phyloP scores from a whole-genome alignment of 2,113 vertebrate genomes.

The Struthio camelus region DNA sequence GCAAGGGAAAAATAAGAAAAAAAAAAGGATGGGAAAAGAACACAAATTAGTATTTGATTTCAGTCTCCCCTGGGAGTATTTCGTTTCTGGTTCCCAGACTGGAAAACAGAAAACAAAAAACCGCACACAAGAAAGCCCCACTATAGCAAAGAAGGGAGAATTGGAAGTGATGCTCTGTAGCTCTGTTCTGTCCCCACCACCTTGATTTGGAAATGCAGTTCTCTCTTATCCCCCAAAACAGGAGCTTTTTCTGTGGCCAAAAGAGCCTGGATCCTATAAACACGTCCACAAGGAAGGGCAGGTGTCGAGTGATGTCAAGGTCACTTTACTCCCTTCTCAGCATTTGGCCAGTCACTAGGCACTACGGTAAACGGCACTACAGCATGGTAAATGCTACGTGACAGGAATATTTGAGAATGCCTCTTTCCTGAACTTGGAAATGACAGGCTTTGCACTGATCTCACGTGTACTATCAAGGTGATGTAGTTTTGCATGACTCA shows the following conservation, averaged over 20 bases:
- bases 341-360: neutral
- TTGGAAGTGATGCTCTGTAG: neutral
- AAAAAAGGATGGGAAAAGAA: slow-evolving; percentile 6
- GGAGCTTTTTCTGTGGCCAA: neutral
- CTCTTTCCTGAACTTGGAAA: slow-evolving; percentile 7
- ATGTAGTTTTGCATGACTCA: slow-evolving; percentile 31
- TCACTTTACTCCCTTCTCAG: neutral
- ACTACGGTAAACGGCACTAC: neutral
- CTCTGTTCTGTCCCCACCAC: neutral
- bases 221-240: neutral
- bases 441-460: neutral
- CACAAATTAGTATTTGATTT: slow-evolving; percentile 39
- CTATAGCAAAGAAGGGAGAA: neutral
- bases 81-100: neutral
- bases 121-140: neutral
- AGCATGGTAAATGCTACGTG: neutral
- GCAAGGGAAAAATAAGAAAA: slow-evolving; percentile 13
- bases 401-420: neutral
- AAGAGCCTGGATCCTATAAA: neutral
- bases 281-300: neutral
- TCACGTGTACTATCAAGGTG: neutral
- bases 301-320: neutral
- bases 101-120: neutral
- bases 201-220: neutral
- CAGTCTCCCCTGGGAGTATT: slow-evolving; percentile 8